Evolutionary conservation across 2,797 vertebrate genomes (phyloP), one percentile per base, ranked within the genome.

Genomic region (Pogoniulus pusillus): DNA sequence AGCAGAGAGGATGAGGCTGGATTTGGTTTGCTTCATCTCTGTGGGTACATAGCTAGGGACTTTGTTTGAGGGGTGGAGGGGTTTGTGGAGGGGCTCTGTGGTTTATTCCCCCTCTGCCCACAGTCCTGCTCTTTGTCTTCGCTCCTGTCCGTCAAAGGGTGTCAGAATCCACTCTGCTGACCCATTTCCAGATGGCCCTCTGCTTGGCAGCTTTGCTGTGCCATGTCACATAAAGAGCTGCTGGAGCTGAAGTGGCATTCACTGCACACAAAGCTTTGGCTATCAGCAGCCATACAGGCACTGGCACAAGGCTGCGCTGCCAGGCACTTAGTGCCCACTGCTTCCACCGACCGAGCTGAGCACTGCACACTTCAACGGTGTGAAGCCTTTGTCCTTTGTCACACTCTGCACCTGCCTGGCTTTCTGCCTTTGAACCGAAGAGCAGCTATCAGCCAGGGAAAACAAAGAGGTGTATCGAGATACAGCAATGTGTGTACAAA

Each of bases 201-300:
- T 58, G 53, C 41, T 94, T 97, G 96, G 91, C 95, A 96, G 89
- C 95, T 96, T 94, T 95, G 82, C 96, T 96, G 93, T 94, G 93
- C 91, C 96, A 91, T 1, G 79, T 97, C 94, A 95, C 80, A 97
- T 97, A 91, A 94, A 95, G 94, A 94, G 74, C 85, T 93, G 55
- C 82, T 93, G 93, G 96, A 97, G 93, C 60, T 96, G 95, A 97
- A 97, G 93, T 96, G 95, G 91, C 93, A 91, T 83, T 93, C 76
- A 86, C 89, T 76, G 78, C 54, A 45, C 55, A 83, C 55, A 96
- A 89, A 90, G 90, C 54, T 96, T 95, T 96, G 92, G 94, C 94
- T 95, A 94, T 94, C 92, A 92, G 74, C 72, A 87, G 39, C 85
- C 83, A 85, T 41, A 85, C 49, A 94, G 69, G 59, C 71, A 88